A percentile compares a stretch with the other conserved stretches of the same genome.
Evolutionary conservation across 2,888 invertebrate species (phyloP).

Genomic region (Rutpela maculata): DNA sequence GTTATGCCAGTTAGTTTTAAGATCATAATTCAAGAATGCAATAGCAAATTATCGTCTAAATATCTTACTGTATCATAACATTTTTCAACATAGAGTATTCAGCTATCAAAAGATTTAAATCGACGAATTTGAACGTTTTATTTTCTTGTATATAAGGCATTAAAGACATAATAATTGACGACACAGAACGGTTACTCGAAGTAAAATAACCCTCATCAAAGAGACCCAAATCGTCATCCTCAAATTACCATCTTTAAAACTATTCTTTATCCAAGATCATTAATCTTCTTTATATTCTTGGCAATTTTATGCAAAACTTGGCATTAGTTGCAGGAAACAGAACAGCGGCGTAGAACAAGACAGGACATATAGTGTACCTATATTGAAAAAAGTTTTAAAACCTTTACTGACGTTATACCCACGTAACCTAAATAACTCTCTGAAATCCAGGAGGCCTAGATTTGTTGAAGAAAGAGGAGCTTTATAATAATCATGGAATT

Average conservation of each 20-base stretch:
- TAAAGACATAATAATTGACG: conserved; percentile 26
- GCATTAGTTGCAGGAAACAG: conserved; percentile 61
- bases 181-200: not conserved
- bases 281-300: conserved; percentile 68
- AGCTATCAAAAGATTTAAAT: not conserved
- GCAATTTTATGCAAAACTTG: conserved; percentile 71
- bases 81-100: too few relatives aligned
- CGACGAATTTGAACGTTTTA: not conserved
- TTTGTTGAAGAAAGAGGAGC: not conserved
- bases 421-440: not conserved
- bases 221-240: conserved; percentile 51
- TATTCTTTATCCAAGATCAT: conserved; percentile 67
- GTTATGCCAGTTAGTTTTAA: too few relatives aligned
- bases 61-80: too few relatives aligned
- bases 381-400: too few relatives aligned
- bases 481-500: too few relatives aligned
- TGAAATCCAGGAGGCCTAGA: not conserved
- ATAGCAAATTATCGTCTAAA: too few relatives aligned
- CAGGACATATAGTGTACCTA: not conserved
- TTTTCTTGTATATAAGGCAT: not conserved
- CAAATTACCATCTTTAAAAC: conserved; percentile 66
- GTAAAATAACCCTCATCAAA: conserved; percentile 27
- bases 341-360: conserved; percentile 24
- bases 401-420: too few relatives aligned
- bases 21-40: too few relatives aligned